Conservation (phyloP, 2,888 invertebrate species). For the Melitaea athalia region DNA sequence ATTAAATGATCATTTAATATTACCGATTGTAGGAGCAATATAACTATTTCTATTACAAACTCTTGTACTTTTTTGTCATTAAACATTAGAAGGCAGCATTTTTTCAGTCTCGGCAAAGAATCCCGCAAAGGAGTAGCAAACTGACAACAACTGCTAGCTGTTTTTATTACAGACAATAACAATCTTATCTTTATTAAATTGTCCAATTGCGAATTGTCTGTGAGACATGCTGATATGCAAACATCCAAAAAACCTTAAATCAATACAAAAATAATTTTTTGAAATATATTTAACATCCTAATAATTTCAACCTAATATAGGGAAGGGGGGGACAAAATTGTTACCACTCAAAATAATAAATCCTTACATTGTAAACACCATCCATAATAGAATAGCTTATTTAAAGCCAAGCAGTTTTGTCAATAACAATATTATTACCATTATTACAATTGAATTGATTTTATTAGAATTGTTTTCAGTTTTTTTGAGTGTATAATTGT, state of each 20-base stretch:
- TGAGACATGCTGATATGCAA: slow-evolving; percentile 55
- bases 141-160: slow-evolving; percentile 68
- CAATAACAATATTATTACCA: too few species aligned
- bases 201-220: slow-evolving; percentile 58
- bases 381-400: too few species aligned
- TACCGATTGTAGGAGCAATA: slow-evolving; percentile 65
- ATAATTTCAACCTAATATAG: too few species aligned
- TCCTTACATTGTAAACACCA: too few species aligned
- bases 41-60: slow-evolving; percentile 63
- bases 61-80: slow-evolving; percentile 71
- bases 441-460: too few species aligned
- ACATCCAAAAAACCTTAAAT: slow-evolving; percentile 66
- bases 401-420: too few species aligned
- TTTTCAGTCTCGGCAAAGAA: slow-evolving; percentile 56
- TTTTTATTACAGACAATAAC: slow-evolving; percentile 68
- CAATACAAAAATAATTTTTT: slow-evolving; percentile 15
- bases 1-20: slow-evolving; percentile 21
- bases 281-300: neutral
- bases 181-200: slow-evolving; percentile 69
- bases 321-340: too few species aligned
- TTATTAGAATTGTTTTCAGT: too few species aligned
- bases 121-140: slow-evolving; percentile 63
- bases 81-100: slow-evolving; percentile 55
- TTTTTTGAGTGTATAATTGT: too few species aligned
- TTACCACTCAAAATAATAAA: too few species aligned